Base-by-base conservation (phyloP, 2,888 invertebrate genomes). In the Acleris holmiana region DNA sequence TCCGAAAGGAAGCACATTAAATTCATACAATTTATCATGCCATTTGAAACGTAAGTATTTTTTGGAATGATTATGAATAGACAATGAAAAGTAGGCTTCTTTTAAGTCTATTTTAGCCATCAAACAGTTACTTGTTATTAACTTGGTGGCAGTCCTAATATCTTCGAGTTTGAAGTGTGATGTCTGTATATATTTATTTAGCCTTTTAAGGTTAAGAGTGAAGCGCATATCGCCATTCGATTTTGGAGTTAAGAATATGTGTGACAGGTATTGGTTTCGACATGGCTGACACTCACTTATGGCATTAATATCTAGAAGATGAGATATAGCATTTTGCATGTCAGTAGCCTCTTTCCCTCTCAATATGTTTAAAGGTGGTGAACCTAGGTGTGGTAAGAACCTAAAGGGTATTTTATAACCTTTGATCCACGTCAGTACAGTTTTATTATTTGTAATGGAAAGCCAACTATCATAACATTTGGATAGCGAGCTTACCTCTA, bases 401-500 rank as follows among this genome's bases (percentile, higher is more conserved):
- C 17, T 8, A 48, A 48, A 48, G 3, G 19, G 18, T 48, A 48
- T 19, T 48, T 8, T 48, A 21, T 19, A 21, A 18, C 48, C 48
- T 21, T 21, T 48, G 18, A 48, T 19, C 19, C 48, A 48, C 2
- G 18, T 3, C 18, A 48, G 13, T 17, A 48, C 48, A 19, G 18
- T 48, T 18, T 48, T 48, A 13, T 48, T 21, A 21, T n/a, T 17
- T 10, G 48, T 48, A 21, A 48, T 48, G 13, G 19, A 17, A 17
- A 48, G 48, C 48, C 48, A 48, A 18, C 48, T 48, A 18, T 48
- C 48, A 48, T 48, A 48, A 48, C 17, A 48, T 48, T 48, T n/a
- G 1, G 48, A 48, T 48, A 48, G 48, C 17, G 19, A 48, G 19
- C 48, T 48, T 48, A 48, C 48, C 48, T 48, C 48, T 48, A 48